Base-by-base conservation (phyloP, 2,113 vertebrate genomes). In the Ophiodon elongatus region DNA sequence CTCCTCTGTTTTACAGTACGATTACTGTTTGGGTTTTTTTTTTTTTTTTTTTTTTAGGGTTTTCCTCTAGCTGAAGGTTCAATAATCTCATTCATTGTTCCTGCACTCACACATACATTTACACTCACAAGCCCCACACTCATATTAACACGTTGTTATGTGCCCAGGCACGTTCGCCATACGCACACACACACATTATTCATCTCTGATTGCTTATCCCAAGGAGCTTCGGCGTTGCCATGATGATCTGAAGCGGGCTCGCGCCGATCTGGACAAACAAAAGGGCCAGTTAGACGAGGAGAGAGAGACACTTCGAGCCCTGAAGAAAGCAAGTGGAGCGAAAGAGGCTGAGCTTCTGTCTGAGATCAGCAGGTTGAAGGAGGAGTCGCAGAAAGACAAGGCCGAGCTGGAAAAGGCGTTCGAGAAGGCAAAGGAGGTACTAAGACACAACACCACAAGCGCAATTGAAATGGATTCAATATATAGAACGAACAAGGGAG, bases 191-290 rank as follows among this genome's bases (percentile, higher is more conserved):
- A 13, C 62, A 21, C 68, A 56, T 82, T 78, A 71, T 83, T 74
- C 75, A 52, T 85, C 89, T 88, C 73, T 81, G 73, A 83, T 62
- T 31, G 0, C 43, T 80, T 75, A 62, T 91, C 79, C 43, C 37
- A 74, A 98, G 97, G 97, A 97, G 85, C 94, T 97, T 79, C 91
- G 33, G 54, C 79, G 80, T 76, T 91, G 90, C 13, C 95, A 84
- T 83, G 94, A 95, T 54, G 90, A 93, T n/a, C 91, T 96, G 57
- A 89, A 91, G 84, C 93, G 91, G 65, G 84, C 96, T 37, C 76
- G 0, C 0, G 56, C 85, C 0, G 94, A 96, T 85, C 89, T 88
- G 69, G 94, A 94, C 73, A 87, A 88, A 64, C 95, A 89, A 86
- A 96, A 96, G 35, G 87, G 82, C 5, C 86, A 87, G 85, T 52